Base-by-base conservation (phyloP, 1,140 invertebrate genomes). In the Tetramorium parvispinum region DNA sequence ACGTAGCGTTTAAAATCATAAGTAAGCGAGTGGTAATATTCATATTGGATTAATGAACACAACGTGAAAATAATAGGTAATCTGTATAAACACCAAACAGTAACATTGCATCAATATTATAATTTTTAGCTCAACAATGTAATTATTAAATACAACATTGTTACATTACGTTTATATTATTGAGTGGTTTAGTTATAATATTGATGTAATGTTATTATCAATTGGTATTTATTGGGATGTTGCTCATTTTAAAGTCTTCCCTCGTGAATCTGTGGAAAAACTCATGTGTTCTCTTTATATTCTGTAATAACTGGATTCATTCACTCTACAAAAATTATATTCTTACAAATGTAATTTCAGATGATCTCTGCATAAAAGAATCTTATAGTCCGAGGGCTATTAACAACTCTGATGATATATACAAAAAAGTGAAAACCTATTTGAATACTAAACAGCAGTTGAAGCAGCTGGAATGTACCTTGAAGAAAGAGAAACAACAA, bases 401-500 rank as follows among this genome's bases (percentile, higher is more conserved):
- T 27, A 85, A 90, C 65, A 91, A 91, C 86, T 88, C 91, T 32
- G 91, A 89, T 18, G 91, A 92, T 65, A 87, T 91, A 63, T 94
- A 94, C 85, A 85, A 91, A 37, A 91, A 92, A 86, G 89, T 93
- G 1, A 92, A 93, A 88, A 91, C 79, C 1, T 94, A 93, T 87
- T 73, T 95, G 55, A 91, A 92, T 76, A 83, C 91, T 7, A 94
- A 91, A 85, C 87, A 93, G 55, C 91, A 89, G 27, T 89, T 95
- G 11, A 92, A 87, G 77, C 73, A 91, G 27, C 85, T 94, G n/a
- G 88, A 93, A 43, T 81, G 81, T 40, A 55, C 66, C n/a, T 81
- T 95, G 24, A 66, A 78, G 43, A 85, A 88, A 57, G 90, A 93
- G 66, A 87, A 89, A 68, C 51, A 88, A 21, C 57, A 88, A 37